These are phyloP conservation scores for Rhaphigaster nebulosa DNA, from an alignment of 2,888 invertebrate genomes.

Conservation along the genomic window DNA sequence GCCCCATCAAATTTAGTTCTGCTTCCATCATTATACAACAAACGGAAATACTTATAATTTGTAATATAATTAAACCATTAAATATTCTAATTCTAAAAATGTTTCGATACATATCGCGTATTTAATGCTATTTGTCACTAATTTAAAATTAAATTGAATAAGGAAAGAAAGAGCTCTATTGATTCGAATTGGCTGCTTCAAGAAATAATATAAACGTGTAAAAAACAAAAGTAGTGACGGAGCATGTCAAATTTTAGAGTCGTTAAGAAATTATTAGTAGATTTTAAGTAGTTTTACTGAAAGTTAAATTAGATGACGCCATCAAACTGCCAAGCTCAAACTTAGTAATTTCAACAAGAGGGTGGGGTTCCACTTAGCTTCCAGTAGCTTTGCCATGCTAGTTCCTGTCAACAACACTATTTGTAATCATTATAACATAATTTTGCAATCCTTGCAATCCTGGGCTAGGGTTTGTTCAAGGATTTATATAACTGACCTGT, in stretches of 20 bases:
- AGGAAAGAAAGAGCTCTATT: too few species aligned
- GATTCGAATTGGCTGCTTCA: too few species aligned
- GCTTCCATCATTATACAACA: too few species aligned
- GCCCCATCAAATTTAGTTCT: too few species aligned
- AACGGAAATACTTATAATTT: too few species aligned
- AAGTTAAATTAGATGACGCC: slow-evolving; percentile 23
- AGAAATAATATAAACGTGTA: neutral
- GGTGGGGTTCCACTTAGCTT: neutral
- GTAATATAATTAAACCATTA: too few species aligned
- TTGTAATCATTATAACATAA: neutral
- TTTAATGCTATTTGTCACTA: too few species aligned
- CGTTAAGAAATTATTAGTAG: neutral
- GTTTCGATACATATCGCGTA: too few species aligned
- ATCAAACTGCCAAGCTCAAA: slow-evolving; percentile 32
- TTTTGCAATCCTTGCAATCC: neutral
- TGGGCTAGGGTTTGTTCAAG: neutral
- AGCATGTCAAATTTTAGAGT: neutral
- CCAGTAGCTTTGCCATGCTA: neutral
- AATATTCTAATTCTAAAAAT: too few species aligned
- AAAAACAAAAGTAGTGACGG: neutral
- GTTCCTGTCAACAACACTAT: slow-evolving; percentile 13
- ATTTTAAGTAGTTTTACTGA: slow-evolving; percentile 18
- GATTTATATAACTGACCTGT: neutral
- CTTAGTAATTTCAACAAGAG: neutral
- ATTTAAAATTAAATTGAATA: too few species aligned